Evolutionary conservation across 2,797 vertebrate species (phyloP), one percentile per base, ranked within the genome.

Genomic region (Mus caroli): DNA sequence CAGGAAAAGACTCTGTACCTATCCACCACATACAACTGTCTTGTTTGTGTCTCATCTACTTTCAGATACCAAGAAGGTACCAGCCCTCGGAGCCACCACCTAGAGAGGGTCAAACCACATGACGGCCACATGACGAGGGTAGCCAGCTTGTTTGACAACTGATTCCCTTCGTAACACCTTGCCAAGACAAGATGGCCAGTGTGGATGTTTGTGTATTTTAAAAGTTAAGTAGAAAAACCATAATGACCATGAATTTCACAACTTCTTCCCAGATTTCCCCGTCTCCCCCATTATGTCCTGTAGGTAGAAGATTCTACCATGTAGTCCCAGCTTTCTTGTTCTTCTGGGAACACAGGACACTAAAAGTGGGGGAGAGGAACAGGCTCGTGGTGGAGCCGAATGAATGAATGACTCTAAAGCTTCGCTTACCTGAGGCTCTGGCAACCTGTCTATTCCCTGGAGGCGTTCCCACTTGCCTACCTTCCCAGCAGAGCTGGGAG

Each of bases 391-490:
- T 22, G 37, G 14, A 62, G 19, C 78, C 34, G 54, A 19, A 7
- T 58, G 56, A 58, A 46, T 34, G 46, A 40, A 8, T 75, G 43
- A 6, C 14, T 64, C 71, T 88, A 43, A 79, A 46, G 37, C 24
- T 34, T 93, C 60, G 24, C 40, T 31, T 12, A 31, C 90, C 91
- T 34, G 52, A 94, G 87, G 86, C 50, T 77, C 77, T 56, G 1
- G 28, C 46, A 79, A 76, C 69, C 88, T 88, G 69, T 92, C 95
- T 77, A 24, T 20, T 86, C 76, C 54, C 77, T 80, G 43, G 69
- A 67, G 77, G 78, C 90, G 93, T 92, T 97, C 94, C 92, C 96
- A 97, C 95, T 94, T 93, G 95, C 92, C 97, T 96, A 89, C 96
- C 92, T 88, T 97, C 96, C 85, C 91, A 80, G 92, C 94, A 95